Percentiles rank a stretch among this genome's conserved stretches.
Evolutionary conservation across 23 tunicate species (phyloP).

Genomic region (Trididemnum clinides): DNA sequence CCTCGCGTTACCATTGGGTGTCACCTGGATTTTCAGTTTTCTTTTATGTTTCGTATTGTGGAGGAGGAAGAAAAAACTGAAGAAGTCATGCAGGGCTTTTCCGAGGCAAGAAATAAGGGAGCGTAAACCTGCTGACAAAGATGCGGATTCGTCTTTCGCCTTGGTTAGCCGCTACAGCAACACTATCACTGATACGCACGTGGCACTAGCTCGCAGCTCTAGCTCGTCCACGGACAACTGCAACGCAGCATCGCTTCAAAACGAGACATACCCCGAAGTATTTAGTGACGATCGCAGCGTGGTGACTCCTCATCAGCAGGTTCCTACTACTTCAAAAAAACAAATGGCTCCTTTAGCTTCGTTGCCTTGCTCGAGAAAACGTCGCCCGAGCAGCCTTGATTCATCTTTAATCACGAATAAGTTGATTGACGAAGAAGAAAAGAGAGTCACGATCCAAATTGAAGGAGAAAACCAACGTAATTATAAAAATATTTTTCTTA

Average conservation of each 20-base stretch:
- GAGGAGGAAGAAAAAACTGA: conserved; percentile 60
- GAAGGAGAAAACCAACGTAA: background rate
- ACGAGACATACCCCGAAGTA: background rate
- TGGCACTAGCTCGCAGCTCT: background rate
- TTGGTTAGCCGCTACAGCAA: conserved; percentile 6
- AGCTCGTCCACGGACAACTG: background rate
- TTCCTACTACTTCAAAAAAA: background rate
- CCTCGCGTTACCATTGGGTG: conserved; percentile 65
- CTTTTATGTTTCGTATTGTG: conserved; percentile 64
- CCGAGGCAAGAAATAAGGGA: background rate
- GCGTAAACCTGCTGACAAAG: background rate
- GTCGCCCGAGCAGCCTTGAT: conserved; percentile 27
- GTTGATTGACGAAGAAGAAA: background rate
- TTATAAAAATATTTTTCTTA: background rate
- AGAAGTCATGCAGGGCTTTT: background rate
- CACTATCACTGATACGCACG: background rate
- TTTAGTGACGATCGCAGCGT: background rate
- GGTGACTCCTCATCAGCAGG: background rate
- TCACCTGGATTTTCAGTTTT: conserved; percentile 86
- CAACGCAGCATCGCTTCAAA: background rate
- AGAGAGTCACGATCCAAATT: background rate
- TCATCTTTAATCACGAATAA: background rate
- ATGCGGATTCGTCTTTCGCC: background rate
- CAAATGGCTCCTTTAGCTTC: background rate
- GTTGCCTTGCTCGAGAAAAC: background rate